phyloP scores from a whole-genome alignment of 2,797 vertebrate genomes.

The Etheostoma perlongum region DNA sequence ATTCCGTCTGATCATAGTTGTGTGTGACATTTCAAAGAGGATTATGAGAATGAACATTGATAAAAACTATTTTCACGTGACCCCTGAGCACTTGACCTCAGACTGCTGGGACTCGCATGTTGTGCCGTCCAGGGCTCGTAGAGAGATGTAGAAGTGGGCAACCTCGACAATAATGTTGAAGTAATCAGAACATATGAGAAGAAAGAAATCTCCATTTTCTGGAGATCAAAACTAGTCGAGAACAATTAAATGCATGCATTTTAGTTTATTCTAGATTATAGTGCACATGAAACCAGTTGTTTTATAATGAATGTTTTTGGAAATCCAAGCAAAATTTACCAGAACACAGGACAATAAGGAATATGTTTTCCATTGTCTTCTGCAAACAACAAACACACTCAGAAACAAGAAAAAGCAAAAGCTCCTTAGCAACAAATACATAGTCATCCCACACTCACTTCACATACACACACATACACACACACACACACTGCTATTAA shows the following conservation, averaged over 20 bases:
- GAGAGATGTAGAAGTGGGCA: conserved; percentile 1
- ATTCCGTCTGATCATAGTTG: conserved; percentile 82
- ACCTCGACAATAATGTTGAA: background rate
- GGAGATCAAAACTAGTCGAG: background rate
- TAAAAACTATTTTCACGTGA: conserved; percentile 83
- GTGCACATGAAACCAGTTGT: background rate
- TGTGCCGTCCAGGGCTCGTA: conserved; percentile 10
- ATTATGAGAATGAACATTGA: conserved; percentile 83
- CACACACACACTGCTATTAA: conserved; percentile 54
- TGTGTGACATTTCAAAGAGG: conserved; percentile 83
- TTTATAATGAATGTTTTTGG: background rate
- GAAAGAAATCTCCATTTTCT: background rate
- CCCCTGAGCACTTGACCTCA: conserved; percentile 79
- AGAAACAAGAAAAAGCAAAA: conserved; percentile 34
- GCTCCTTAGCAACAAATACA: conserved; percentile 29
- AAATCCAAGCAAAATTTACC: background rate
- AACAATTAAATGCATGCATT: background rate
- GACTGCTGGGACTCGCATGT: conserved; percentile 42
- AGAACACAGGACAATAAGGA: background rate
- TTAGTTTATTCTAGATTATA: background rate
- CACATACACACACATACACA: conserved; percentile 20
- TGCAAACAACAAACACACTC: conserved; percentile 1
- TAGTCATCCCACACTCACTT: background rate
- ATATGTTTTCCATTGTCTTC: background rate
- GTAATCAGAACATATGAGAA: background rate